Base-by-base conservation (phyloP, 2,797 vertebrate species). In the Mus minutoides region DNA sequence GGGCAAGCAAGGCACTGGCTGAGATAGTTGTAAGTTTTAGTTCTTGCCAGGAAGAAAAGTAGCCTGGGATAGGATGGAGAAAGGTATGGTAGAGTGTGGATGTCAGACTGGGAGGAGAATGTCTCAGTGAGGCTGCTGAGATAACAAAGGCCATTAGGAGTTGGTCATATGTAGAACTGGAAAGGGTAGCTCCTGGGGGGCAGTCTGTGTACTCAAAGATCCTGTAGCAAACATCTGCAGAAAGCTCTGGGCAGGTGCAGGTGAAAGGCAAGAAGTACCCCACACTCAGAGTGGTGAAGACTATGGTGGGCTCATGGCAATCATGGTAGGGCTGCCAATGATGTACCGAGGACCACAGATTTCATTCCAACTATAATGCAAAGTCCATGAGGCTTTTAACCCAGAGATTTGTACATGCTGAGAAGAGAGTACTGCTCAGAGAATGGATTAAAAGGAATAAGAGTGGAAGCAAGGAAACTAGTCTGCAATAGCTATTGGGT, bases 371-470 rank as follows among this genome's bases (percentile, higher is more conserved):
- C 76, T 67, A 10, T 3, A 26, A 7, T 11, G n/a, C 26, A 60
- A 95, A 89, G 37, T 9, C 10, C 14, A 37, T n/a, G 64, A 71
- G 75, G 64, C 69, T 77, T 88, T 80, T 92, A 78, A 94, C 52
- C 13, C 14, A 82, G 83, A 54, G 37, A 86, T 31, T 90, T 93
- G 31, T 69, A 46, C 91, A 79, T 58, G 11, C 54, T 37, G 58
- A 60, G 49, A 73, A 76, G 26, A 34, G 84, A 80, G 83, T 16
- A 19, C 31, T 73, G 43, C 29, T 73, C 37, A 43, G 75, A 84
- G 62, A 94, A 40, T 77, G 56, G 37, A 78, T 58, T 40, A 34
- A 9, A 89, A 17, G 0, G 14, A 11, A 0, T 67, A 52, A 80
- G 79, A 58, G 40, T 2, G 26, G 90, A 90, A 54, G 54, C 10